These are phyloP conservation scores for Baryphthengus martii DNA, from an alignment of 2,113 vertebrate species.

Conservation along the genomic window DNA sequence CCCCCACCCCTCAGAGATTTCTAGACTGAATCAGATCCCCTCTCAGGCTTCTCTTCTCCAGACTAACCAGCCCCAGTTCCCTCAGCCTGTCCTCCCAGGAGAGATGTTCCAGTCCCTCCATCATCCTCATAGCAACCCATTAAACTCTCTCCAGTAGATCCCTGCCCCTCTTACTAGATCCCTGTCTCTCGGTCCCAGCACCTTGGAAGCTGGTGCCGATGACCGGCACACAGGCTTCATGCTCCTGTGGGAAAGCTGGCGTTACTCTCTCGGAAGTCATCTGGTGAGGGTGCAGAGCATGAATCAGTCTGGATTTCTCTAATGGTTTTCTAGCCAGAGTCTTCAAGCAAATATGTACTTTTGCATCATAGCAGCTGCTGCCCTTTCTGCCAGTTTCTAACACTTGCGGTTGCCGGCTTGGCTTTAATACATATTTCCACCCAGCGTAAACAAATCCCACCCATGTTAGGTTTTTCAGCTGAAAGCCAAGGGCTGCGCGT, in stretches of 20 bases:
- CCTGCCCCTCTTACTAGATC: no score
- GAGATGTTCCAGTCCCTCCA: no score
- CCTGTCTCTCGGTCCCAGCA: no score
- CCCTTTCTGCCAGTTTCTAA: constrained; percentile 30
- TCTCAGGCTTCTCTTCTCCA: no score
- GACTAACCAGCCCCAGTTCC: no score
- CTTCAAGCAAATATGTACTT: constrained; percentile 32
- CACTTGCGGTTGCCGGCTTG: neutral
- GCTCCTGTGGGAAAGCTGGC: neutral
- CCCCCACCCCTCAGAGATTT: no score
- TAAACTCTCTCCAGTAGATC: no score
- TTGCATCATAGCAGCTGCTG: constrained; percentile 12
- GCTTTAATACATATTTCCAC: neutral
- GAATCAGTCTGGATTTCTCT: constrained; percentile 16
- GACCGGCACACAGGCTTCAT: no score
- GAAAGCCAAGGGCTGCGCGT: constrained; percentile 22
- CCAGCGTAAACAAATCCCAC: constrained; percentile 42
- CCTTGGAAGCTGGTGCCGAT: neutral
- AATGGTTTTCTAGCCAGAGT: neutral
- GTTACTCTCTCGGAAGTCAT: neutral
- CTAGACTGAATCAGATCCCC: no score
- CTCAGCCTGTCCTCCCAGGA: no score
- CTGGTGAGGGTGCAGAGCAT: neutral
- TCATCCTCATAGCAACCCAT: no score
- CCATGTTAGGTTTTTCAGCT: neutral